These are phyloP conservation scores for Apeltes quadracus DNA, from an alignment of 2,113 vertebrate genomes.

Conservation along the genomic window DNA sequence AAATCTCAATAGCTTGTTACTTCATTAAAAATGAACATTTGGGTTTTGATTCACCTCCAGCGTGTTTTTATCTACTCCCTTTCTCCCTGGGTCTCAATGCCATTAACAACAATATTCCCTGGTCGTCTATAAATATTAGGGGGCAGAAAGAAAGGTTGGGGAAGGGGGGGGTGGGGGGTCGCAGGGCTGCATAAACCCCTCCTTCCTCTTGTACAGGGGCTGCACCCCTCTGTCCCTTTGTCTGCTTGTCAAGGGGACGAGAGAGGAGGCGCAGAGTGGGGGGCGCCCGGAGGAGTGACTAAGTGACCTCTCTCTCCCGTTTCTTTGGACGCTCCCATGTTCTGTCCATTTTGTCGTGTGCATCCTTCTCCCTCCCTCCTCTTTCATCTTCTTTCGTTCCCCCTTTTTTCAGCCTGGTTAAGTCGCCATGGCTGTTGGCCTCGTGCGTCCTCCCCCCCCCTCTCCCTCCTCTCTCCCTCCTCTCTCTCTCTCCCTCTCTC, in stretches of 20 bases:
- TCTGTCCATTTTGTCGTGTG: conserved; percentile 71
- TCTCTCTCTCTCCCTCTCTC: conserved; percentile 9
- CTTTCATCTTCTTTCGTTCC: conserved; percentile 75
- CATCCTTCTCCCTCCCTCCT: conserved; percentile 66
- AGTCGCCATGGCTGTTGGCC: conserved; percentile 73
- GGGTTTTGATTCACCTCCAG: not conserved
- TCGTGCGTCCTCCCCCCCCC: conserved; percentile 44
- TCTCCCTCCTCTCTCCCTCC: not conserved
- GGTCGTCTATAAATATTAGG: conserved; percentile 46
- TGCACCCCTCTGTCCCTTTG: conserved; percentile 78
- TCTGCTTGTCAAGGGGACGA: conserved; percentile 71
- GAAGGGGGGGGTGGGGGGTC: conserved; percentile 11
- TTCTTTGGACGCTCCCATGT: conserved; percentile 71
- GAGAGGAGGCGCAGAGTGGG: conserved; percentile 58
- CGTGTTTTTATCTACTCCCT: not conserved
- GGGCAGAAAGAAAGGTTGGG: conserved; percentile 5
- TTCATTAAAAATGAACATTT: not conserved
- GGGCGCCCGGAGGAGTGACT: conserved; percentile 69
- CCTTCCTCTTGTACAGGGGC: conserved; percentile 69
- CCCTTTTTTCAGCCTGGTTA: conserved; percentile 76
- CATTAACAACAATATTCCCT: conserved; percentile 12
- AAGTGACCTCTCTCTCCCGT: conserved; percentile 78
- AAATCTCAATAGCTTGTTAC: not conserved
- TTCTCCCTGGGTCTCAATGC: conserved; percentile 12
- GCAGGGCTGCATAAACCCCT: conserved; percentile 49